A percentile compares a stretch with the other conserved stretches of the same genome.
Conservation (phyloP, 2,797 vertebrate species). For the Ispidina picta region DNA sequence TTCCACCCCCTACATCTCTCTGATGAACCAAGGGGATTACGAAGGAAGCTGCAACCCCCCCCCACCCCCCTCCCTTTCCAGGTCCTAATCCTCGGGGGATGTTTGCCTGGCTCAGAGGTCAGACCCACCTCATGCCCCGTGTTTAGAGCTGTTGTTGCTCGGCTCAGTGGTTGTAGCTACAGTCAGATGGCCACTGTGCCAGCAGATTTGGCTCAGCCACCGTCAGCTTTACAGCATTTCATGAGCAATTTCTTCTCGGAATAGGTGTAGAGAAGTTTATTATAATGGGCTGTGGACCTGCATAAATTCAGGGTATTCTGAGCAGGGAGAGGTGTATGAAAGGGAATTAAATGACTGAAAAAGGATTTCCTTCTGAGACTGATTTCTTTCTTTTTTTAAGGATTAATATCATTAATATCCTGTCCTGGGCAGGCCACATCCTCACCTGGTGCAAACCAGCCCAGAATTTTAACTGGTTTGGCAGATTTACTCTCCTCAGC, state of each 20-base stretch:
- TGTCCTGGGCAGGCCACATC: background rate
- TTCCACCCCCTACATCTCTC: background rate
- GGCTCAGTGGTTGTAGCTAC: background rate
- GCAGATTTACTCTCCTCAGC: background rate
- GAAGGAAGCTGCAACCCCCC: background rate
- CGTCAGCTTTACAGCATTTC: background rate
- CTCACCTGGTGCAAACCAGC: slow-evolving; percentile 1
- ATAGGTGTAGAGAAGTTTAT: slow-evolving; percentile 33
- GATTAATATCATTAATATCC: slow-evolving; percentile 66
- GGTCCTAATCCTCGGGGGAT: background rate
- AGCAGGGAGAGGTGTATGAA: background rate
- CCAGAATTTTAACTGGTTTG: slow-evolving; percentile 2
- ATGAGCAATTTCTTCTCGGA: slow-evolving; percentile 10
- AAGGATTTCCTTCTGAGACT: slow-evolving; percentile 43
- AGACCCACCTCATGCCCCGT: background rate
- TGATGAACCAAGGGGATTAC: background rate
- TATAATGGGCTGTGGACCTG: slow-evolving; percentile 55
- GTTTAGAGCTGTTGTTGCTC: background rate
- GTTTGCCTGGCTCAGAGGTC: background rate
- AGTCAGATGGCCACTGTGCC: background rate
- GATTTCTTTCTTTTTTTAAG: slow-evolving; percentile 24
- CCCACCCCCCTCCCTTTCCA: background rate
- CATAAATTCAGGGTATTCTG: slow-evolving; percentile 60
- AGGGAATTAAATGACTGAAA: slow-evolving; percentile 55
- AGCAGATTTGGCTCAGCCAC: background rate